Conservation (phyloP, 2,888 invertebrate species). For the Leptopilina syphax region DNA sequence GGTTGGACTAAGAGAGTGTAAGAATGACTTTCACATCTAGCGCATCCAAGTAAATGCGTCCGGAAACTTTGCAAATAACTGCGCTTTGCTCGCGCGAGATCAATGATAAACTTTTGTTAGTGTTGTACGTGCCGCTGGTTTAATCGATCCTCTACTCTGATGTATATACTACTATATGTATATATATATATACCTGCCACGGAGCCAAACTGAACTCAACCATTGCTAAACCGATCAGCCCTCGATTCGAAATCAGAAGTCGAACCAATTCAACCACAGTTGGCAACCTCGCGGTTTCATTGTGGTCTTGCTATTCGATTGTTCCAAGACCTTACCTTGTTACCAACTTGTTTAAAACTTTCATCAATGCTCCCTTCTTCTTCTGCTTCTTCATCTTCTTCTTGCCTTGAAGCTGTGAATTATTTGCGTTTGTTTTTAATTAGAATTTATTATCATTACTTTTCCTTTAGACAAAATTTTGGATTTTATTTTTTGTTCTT, state of each 20-base stretch:
- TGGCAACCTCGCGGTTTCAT: conserved; percentile 72
- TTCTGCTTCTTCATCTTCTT: too few relatives aligned
- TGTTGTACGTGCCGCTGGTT: conserved; percentile 55
- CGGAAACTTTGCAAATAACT: conserved; percentile 57
- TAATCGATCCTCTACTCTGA: conserved; percentile 57
- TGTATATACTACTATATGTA: too few relatives aligned
- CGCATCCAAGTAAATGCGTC: conserved; percentile 48
- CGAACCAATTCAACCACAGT: conserved; percentile 66
- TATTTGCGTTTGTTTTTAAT: neutral
- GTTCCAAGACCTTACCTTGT: conserved; percentile 71
- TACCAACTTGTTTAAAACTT: conserved; percentile 69
- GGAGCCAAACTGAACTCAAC: conserved; percentile 50
- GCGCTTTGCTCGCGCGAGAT: conserved; percentile 51
- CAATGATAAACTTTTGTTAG: conserved; percentile 58
- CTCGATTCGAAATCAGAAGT: conserved; percentile 59
- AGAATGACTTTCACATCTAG: conserved; percentile 40
- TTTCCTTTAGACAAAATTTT: too few relatives aligned
- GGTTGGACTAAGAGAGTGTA: conserved; percentile 45
- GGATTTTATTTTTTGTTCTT: too few relatives aligned
- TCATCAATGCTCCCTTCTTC: conserved; percentile 52
- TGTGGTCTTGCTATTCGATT: conserved; percentile 69
- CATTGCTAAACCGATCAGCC: conserved; percentile 61
- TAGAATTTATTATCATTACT: too few relatives aligned
- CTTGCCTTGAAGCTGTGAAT: neutral
- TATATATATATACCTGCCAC: conserved; percentile 32